Evolutionary conservation across 2,888 invertebrate genomes (phyloP), one percentile per base, ranked within the genome.

Genomic region (Archaeoteleia sp.): DNA sequence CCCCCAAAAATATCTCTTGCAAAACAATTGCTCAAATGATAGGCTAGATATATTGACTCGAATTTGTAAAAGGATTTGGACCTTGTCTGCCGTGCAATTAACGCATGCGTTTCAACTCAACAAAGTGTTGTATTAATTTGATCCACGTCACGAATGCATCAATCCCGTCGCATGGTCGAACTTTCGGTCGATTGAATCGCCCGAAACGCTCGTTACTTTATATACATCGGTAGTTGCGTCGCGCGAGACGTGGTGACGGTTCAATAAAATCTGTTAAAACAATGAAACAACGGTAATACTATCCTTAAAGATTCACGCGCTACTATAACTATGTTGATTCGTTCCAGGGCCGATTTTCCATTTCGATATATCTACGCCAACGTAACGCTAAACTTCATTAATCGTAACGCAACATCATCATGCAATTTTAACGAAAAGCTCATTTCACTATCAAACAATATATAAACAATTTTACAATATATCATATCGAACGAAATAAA

Each of bases 251-350:
- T 79, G 79, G 78, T 77, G 72, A 78, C 79, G 75, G 75, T 74
- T 73, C 66, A 81, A 84, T 85, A 85, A 84, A 85, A 80, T 84
- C 82, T 84, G 83, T 81, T 60, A 82, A 85, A 83, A 84, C 83
- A 81, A 84, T 83, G 71, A 75, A 85, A 83, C 80, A 84, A 84
- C 84, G 76, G 72, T 82, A 80, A 71, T 79, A 78, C 78, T 80
- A 82, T 71, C 77, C 71, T 76, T 76, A 72, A 78, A 81, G 74
- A 75, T 74, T 79, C 68, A 77, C 75, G 74, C 75, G 75, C 73
- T 78, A 78, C 78, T 80, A 78, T 73, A 73, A 65, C 70, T 74
- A 79, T 75, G 70, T 78, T 79, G 77, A 79, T 75, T 76, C 73
- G 72, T 74, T 62, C 57, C 29, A 54, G 61, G 55, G 51, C 67